phyloP scores from a whole-genome alignment of 30 jellyfish, hydroid and myxozoan genomes.

The Chironex yamaguchii region DNA sequence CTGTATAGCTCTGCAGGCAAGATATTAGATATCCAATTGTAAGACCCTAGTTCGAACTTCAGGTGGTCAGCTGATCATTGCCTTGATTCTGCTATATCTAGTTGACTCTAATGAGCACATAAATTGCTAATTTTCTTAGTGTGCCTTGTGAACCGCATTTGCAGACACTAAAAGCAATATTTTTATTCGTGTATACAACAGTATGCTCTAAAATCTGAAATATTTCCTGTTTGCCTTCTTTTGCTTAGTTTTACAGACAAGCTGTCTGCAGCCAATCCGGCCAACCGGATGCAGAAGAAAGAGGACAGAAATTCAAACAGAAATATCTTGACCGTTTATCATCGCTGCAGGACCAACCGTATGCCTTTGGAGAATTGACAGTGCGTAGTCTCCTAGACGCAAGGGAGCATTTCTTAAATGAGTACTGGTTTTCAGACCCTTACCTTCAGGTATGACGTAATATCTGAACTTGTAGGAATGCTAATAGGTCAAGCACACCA shows the following conservation, averaged over 20 bases:
- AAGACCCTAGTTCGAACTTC: too few relatives aligned
- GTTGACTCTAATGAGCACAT: too few relatives aligned
- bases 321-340: constrained; percentile 69
- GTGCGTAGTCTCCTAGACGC: constrained; percentile 89
- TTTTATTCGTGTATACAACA: too few relatives aligned
- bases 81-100: too few relatives aligned
- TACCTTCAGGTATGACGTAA: constrained; percentile 79
- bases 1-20: too few relatives aligned
- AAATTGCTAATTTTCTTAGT: too few relatives aligned
- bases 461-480: background rate
- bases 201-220: too few relatives aligned
- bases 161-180: too few relatives aligned
- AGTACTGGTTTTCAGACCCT: constrained; percentile 87
- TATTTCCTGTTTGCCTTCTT: too few relatives aligned
- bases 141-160: too few relatives aligned
- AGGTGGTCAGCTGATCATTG: too few relatives aligned
- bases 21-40: too few relatives aligned
- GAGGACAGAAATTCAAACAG: constrained; percentile 86
- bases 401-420: constrained; percentile 86
- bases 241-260: constrained; percentile 74
- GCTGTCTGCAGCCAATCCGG: constrained; percentile 93
- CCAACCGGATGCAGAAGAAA: constrained; percentile 78
- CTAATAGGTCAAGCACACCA: background rate
- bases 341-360: constrained; percentile 75
- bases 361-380: constrained; percentile 84